These are phyloP conservation scores for Neuroscelio doddi DNA, from an alignment of 2,888 invertebrate species.

Conservation along the genomic window DNA sequence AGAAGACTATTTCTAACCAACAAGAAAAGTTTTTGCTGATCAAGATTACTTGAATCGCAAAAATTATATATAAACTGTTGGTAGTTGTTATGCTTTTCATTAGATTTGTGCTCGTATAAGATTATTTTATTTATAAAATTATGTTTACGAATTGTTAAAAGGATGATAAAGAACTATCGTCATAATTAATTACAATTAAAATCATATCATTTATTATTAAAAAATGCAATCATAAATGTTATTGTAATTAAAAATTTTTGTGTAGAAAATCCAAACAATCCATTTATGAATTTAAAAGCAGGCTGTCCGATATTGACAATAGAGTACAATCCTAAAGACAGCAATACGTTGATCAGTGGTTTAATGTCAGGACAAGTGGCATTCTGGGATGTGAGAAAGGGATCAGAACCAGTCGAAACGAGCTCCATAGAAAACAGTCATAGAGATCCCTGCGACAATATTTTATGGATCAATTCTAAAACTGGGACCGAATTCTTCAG, in stretches of 20 bases:
- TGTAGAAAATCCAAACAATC: constrained; percentile 68
- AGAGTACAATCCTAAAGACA: constrained; percentile 69
- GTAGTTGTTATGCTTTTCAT: too few relatives aligned
- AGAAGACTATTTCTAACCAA: too few relatives aligned
- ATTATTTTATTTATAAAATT: too few relatives aligned
- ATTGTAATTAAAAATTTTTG: constrained; percentile 16
- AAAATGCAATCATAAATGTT: not conserved
- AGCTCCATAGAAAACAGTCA: constrained; percentile 89
- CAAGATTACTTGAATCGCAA: too few relatives aligned
- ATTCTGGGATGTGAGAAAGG: constrained; percentile 90
- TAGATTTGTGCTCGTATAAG: too few relatives aligned
- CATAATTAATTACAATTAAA: too few relatives aligned
- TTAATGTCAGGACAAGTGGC: constrained; percentile 73
- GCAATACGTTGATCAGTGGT: constrained; percentile 65
- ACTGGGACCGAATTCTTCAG: constrained; percentile 96
- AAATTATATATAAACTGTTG: too few relatives aligned
- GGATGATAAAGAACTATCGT: too few relatives aligned
- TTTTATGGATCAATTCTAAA: constrained; percentile 95
- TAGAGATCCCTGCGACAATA: constrained; percentile 89
- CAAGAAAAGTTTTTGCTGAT: too few relatives aligned
- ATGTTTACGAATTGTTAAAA: too few relatives aligned
- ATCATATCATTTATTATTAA: too few relatives aligned
- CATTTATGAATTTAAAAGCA: constrained; percentile 63
- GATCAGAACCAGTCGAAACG: constrained; percentile 84
- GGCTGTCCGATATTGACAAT: constrained; percentile 62